Percentiles rank a stretch among this genome's conserved stretches.
phyloP scores from a whole-genome alignment of 2,113 vertebrate genomes.

The Hassar affinis region DNA sequence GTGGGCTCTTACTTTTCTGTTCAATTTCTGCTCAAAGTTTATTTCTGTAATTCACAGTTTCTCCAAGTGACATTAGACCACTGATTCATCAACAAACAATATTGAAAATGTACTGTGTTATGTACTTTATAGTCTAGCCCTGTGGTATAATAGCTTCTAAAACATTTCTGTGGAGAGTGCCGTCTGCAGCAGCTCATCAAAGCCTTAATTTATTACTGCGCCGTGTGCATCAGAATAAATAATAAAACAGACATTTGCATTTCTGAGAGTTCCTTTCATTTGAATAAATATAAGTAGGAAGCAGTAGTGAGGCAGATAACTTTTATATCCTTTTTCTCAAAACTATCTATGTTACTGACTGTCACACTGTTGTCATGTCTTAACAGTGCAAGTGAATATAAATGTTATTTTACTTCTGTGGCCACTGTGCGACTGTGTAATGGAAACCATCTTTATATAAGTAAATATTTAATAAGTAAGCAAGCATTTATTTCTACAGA shows the following conservation, averaged over 20 bases:
- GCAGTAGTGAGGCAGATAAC: background rate
- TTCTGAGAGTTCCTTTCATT: conserved; percentile 43
- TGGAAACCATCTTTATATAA: no score
- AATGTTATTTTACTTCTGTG: background rate
- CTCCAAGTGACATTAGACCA: no score
- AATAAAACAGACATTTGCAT: conserved; percentile 37
- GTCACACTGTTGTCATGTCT: background rate
- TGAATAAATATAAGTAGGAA: conserved; percentile 32
- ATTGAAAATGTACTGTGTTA: no score
- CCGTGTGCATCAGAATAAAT: background rate
- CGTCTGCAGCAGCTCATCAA: background rate
- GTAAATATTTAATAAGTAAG: no score
- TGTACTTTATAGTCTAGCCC: no score
- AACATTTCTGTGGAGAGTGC: background rate
- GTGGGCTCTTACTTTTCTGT: no score
- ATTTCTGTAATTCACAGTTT: no score
- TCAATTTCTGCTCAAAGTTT: no score
- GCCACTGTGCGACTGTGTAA: no score
- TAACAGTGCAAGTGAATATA: background rate
- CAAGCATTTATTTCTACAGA: no score
- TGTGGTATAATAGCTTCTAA: no score
- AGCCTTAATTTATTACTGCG: background rate
- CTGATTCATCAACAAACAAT: no score
- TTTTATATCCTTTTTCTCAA: background rate
- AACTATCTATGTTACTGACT: background rate